Conservation (phyloP, 2,797 vertebrate species). For the Phyllotis vaccarum region DNA sequence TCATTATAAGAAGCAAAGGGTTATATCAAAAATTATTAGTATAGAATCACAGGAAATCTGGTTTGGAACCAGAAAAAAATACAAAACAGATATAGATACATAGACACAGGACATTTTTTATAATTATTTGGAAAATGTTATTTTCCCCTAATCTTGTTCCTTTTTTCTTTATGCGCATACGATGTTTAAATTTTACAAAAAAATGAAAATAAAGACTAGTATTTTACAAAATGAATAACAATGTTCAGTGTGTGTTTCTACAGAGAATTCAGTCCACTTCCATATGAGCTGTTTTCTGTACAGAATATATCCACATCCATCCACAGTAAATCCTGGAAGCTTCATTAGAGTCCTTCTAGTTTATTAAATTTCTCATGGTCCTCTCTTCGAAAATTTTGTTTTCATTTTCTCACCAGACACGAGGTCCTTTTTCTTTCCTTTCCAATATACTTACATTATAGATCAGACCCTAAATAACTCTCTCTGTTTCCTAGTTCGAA, state of each 20-base stretch:
- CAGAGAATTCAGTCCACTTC: slow-evolving; percentile 93
- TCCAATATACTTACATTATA: slow-evolving; percentile 82
- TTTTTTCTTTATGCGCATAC: slow-evolving; percentile 98
- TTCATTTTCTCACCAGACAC: slow-evolving; percentile 82
- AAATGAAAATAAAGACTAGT: slow-evolving; percentile 99
- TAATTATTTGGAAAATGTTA: slow-evolving; percentile 99
- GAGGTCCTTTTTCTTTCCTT: slow-evolving; percentile 81
- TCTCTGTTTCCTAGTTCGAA: slow-evolving; percentile 64
- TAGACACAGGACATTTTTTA: slow-evolving; percentile 99
- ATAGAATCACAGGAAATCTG: slow-evolving; percentile 99
- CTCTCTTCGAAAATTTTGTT: slow-evolving; percentile 80
- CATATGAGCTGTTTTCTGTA: slow-evolving; percentile 93
- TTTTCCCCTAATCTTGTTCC: slow-evolving; percentile 97
- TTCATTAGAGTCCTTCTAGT: slow-evolving; percentile 88
- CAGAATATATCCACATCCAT: slow-evolving; percentile 95
- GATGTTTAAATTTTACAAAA: slow-evolving; percentile 96
- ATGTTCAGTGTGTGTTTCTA: slow-evolving; percentile 95
- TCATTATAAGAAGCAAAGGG: slow-evolving; percentile 99
- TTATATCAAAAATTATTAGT: slow-evolving; percentile 99
- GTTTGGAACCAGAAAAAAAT: slow-evolving; percentile 99
- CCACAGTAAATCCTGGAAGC: slow-evolving; percentile 93
- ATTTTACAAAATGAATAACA: slow-evolving; percentile 99
- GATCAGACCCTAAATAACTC: slow-evolving; percentile 84
- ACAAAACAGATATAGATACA: slow-evolving; percentile 99
- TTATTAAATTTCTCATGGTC: slow-evolving; percentile 89